phyloP scores from a whole-genome alignment of 2,888 invertebrate species.

The Cotesia congregata region DNA sequence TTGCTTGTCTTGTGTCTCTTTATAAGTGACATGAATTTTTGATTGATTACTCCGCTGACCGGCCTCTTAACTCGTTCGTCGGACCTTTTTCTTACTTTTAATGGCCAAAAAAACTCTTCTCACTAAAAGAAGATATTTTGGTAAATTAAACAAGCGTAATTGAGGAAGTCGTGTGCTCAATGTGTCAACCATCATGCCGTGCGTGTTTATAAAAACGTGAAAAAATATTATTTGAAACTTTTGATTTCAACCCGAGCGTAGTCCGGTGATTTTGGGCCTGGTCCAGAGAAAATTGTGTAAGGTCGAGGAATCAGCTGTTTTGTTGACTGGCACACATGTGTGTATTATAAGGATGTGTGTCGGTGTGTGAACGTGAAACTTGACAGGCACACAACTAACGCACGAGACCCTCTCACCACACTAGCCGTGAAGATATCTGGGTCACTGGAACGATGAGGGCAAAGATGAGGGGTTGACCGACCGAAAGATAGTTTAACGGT shows the following conservation, averaged over 20 bases:
- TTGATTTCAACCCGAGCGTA: background rate
- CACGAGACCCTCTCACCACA: conserved; percentile 53
- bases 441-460: conserved; percentile 68
- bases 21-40: conserved; percentile 56
- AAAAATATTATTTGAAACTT: background rate
- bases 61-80: conserved; percentile 33
- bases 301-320: conserved; percentile 49
- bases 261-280: background rate
- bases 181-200: background rate
- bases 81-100: background rate
- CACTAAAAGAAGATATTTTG: background rate
- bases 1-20: conserved; percentile 10
- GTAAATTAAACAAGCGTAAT: background rate
- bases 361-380: background rate
- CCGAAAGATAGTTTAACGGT: conserved; percentile 55
- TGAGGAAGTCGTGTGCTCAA: background rate
- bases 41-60: conserved; percentile 54
- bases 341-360: conserved; percentile 23
- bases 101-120: background rate
- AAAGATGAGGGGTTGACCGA: conserved; percentile 64
- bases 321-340: conserved; percentile 4
- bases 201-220: background rate
- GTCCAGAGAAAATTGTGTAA: conserved; percentile 23
- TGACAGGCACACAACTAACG: conserved; percentile 41
- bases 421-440: conserved; percentile 58